Evolutionary conservation across 2,113 vertebrate species (phyloP).

Genomic region (Rhodinocichla rosea): DNA sequence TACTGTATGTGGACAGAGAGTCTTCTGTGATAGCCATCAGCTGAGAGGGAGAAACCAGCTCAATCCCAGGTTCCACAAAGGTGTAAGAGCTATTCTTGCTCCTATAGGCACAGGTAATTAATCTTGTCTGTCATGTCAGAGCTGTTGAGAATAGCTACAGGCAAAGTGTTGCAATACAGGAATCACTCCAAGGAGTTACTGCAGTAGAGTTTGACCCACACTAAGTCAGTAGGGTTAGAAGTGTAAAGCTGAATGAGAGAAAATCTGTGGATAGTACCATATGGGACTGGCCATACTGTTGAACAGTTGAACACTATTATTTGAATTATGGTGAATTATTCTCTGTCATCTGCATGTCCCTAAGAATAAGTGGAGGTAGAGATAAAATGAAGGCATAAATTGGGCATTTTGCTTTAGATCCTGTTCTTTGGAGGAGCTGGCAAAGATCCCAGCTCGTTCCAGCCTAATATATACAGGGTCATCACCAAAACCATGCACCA

Average conservation of each 20-base stretch:
- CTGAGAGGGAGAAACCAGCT: neutral
- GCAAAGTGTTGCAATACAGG: conserved; percentile 2
- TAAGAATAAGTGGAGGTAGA: neutral
- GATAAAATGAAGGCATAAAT: neutral
- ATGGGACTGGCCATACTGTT: neutral
- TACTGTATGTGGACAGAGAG: neutral
- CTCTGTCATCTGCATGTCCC: neutral
- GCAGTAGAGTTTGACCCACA: neutral
- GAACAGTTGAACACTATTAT: neutral
- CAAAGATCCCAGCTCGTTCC: neutral
- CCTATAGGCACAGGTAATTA: neutral
- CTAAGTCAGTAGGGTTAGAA: neutral
- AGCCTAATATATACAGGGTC: neutral
- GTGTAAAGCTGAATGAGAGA: neutral
- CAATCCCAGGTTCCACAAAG: neutral
- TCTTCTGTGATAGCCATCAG: neutral
- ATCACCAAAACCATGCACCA: neutral
- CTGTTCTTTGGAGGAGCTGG: neutral
- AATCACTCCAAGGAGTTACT: conserved; percentile 3
- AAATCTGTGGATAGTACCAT: neutral
- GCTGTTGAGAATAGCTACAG: conserved; percentile 21
- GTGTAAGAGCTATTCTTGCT: conserved; percentile 6
- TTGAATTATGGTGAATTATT: neutral
- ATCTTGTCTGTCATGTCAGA: conserved; percentile 1
- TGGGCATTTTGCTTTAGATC: neutral